Conservation (phyloP, 30 jellyfish, hydroid and myxozoan genomes). For the Pseudorhiza aurosa region DNA sequence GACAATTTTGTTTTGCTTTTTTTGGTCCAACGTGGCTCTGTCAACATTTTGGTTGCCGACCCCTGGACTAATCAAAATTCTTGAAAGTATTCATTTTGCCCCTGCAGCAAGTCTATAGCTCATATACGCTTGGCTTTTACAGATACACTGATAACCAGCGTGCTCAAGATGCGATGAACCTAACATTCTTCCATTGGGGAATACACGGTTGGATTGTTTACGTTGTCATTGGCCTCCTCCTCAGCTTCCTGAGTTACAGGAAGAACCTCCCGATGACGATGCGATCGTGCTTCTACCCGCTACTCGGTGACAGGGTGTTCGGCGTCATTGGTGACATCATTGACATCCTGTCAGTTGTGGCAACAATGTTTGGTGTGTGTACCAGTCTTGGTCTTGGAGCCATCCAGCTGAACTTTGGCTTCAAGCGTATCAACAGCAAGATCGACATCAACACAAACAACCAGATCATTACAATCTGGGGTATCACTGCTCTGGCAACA, state of each 20-base stretch:
- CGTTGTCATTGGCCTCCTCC: slow-evolving; percentile 78
- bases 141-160: slow-evolving; percentile 91
- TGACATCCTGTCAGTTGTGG: slow-evolving; percentile 88
- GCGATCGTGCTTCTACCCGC: slow-evolving; percentile 95
- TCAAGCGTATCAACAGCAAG: slow-evolving; percentile 77
- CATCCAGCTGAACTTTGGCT: slow-evolving; percentile 85
- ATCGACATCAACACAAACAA: slow-evolving; percentile 49
- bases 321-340: slow-evolving; percentile 88
- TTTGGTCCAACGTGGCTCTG: too few relatives aligned
- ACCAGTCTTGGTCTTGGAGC: slow-evolving; percentile 98
- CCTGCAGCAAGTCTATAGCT: neutral
- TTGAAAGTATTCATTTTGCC: too few relatives aligned
- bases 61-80: too few relatives aligned
- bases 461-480: slow-evolving; percentile 89
- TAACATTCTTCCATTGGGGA: slow-evolving; percentile 96
- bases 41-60: too few relatives aligned
- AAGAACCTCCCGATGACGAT: slow-evolving; percentile 92
- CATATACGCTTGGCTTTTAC: neutral
- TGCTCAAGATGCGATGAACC: slow-evolving; percentile 93
- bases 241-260: slow-evolving; percentile 84
- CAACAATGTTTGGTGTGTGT: slow-evolving; percentile 98
- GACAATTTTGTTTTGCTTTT: too few relatives aligned
- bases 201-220: slow-evolving; percentile 95
- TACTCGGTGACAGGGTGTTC: slow-evolving; percentile 85
- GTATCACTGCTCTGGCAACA: slow-evolving; percentile 95